A percentile compares a stretch with the other conserved stretches of the same genome.
Conservation (phyloP, 2,113 vertebrate species). For the Stigmatopora nigra region DNA sequence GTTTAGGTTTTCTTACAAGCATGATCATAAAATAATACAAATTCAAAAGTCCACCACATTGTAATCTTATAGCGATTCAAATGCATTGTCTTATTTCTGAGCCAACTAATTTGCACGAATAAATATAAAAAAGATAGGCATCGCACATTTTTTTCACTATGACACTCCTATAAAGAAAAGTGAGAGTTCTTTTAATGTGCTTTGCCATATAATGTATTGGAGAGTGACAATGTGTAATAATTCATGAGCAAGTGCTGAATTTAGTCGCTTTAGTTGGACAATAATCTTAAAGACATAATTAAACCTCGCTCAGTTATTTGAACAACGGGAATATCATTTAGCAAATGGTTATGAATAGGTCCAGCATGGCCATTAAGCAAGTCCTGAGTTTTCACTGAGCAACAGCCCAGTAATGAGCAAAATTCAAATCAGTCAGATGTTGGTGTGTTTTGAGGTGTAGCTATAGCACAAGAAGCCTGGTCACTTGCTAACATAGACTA, state of each 20-base stretch:
- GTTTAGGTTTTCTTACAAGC: too few species aligned
- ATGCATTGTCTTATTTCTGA: neutral
- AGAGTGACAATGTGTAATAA: neutral
- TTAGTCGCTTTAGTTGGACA: neutral
- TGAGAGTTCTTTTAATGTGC: neutral
- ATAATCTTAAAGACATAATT: neutral
- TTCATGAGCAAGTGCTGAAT: neutral
- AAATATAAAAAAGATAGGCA: neutral
- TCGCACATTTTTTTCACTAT: neutral
- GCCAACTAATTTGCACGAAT: neutral
- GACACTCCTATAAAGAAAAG: neutral
- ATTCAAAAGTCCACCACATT: too few species aligned
- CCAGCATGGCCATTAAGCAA: neutral
- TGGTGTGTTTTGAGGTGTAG: conserved; percentile 37
- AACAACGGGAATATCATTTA: conserved; percentile 11
- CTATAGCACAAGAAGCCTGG: conserved; percentile 25
- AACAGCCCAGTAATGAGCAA: conserved; percentile 1
- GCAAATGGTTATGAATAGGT: conserved; percentile 7
- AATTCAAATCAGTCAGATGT: conserved; percentile 35
- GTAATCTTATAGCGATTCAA: neutral
- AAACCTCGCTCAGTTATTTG: neutral
- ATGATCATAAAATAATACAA: too few species aligned
- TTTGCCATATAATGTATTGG: neutral
- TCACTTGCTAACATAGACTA: conserved; percentile 30
- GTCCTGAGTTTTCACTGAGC: conserved; percentile 10